Base-by-base conservation (phyloP, 2,113 vertebrate species). In the Gallinago paraguaiae region DNA sequence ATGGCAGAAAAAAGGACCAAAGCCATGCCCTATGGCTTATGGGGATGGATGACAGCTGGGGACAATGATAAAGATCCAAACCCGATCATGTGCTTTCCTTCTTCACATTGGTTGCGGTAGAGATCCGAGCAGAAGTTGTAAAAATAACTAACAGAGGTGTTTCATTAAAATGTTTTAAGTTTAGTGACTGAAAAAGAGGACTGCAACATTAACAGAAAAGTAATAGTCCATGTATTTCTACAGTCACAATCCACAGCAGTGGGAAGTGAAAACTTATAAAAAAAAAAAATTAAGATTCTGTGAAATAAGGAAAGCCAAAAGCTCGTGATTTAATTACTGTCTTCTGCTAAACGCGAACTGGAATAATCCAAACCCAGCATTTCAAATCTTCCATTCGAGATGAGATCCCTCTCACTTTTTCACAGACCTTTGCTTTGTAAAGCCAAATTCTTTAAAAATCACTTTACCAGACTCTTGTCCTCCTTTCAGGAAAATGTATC, bases 401-500 rank as follows among this genome's bases (percentile, higher is more conserved):
- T 61, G 90, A 82, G 46, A 83, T 72, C 86, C 57, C 60, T 75
- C 82, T 91, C 37, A 24, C 9, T 86, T 96, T 85, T 94, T 93
- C 83, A 93, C 69, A 83, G 78, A 90, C 67, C 57, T 86, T 75
- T 41, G 13, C 93, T 94, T 95, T 28, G 10, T 59, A 76, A 71
- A 84, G 90, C 87, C 64, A 88, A 86, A 54, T 50, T 69, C 39
- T 92, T 88, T 80, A 84, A 93, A 93, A 96, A 97, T 80, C 51
- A 56, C 74, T 95, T 96, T 76, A 92, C 53, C 63, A 78, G 50
- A 89, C 76, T 76, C 53, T 72, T 41, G 18, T 12, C 80, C 41
- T 91, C 41, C 81, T 96, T 84, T 89, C 91, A 97, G 88, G 94
- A 96, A 96, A 95, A 78, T 5, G 5, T 91, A 90, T 91, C 90